A percentile compares a stretch with the other conserved stretches of the same genome.
These are phyloP conservation scores for Pampus argenteus DNA, from an alignment of 2,797 vertebrate species.

Conservation along the genomic window DNA sequence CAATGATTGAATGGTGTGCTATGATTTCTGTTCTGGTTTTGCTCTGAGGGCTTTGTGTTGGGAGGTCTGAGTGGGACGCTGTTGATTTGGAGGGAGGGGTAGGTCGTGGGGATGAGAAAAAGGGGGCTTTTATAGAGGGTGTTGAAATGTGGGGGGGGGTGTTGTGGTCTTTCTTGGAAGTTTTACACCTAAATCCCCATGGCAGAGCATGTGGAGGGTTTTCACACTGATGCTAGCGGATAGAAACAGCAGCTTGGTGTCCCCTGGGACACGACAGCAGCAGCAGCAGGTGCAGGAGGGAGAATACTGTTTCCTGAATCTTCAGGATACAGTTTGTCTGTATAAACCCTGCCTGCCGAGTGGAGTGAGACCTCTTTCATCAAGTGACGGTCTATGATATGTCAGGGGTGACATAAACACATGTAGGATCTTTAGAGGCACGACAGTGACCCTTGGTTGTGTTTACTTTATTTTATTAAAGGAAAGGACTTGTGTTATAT, in stretches of 20 bases:
- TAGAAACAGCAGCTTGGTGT: conserved; percentile 55
- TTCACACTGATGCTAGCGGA: conserved; percentile 62
- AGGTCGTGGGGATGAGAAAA: conserved; percentile 66
- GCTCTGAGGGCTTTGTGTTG: conserved; percentile 82
- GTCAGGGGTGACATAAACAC: background rate
- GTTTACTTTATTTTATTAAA: background rate
- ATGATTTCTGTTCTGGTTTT: conserved; percentile 84
- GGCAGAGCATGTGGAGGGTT: conserved; percentile 63
- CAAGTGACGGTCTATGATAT: background rate
- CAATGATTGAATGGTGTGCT: conserved; percentile 85
- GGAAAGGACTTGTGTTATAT: background rate
- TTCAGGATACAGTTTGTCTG: conserved; percentile 19
- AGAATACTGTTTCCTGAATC: conserved; percentile 33
- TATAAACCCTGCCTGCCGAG: conserved; percentile 15
- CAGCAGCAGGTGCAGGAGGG: conserved; percentile 54
- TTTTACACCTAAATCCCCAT: conserved; percentile 75
- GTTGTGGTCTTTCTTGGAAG: conserved; percentile 52
- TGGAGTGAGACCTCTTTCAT: conserved; percentile 38
- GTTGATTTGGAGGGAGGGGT: conserved; percentile 73
- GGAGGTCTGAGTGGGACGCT: conserved; percentile 78
- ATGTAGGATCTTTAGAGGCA: background rate
- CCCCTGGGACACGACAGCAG: conserved; percentile 32
- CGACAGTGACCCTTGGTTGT: background rate
- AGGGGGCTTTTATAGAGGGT: conserved; percentile 14
- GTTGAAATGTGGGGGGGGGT: background rate